Percentiles rank a stretch among this genome's conserved stretches.
phyloP scores from a whole-genome alignment of 2,888 invertebrate species.

The Callyntrura guangdongensis region DNA sequence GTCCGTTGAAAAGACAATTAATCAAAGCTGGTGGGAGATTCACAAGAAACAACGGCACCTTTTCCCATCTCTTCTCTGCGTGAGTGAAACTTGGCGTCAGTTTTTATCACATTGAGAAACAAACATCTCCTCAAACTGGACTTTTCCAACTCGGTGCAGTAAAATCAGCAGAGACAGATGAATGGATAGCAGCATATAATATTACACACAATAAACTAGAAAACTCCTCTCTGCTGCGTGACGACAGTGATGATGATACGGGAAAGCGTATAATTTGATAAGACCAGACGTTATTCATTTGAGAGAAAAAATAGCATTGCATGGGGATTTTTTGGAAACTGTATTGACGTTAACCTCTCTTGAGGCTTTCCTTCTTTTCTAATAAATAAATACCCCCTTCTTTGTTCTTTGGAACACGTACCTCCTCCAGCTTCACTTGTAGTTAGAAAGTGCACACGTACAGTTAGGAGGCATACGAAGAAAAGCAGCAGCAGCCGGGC shows the following conservation, averaged over 20 bases:
- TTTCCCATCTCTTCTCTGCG: neutral
- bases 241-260: neutral
- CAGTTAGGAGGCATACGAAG: neutral
- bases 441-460: slow-evolving; percentile 3
- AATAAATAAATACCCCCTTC: slow-evolving; percentile 50
- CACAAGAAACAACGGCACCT: slow-evolving; percentile 14
- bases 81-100: neutral
- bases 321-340: slow-evolving; percentile 36
- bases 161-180: neutral
- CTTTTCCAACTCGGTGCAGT: slow-evolving; percentile 24
- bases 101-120: slow-evolving; percentile 7
- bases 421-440: slow-evolving; percentile 21
- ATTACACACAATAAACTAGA: too few species aligned
- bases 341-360: slow-evolving; percentile 53
- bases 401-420: slow-evolving; percentile 31
- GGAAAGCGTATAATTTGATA: slow-evolving; percentile 51
- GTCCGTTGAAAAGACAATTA: slow-evolving; percentile 27
- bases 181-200: neutral
- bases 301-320: slow-evolving; percentile 1
- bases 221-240: too few species aligned
- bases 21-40: slow-evolving; percentile 4
- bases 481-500: neutral
- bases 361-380: slow-evolving; percentile 27
- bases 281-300: slow-evolving; percentile 40
- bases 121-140: slow-evolving; percentile 6